Evolutionary conservation across 2,888 invertebrate species (phyloP), one percentile per base, ranked within the genome.

Genomic region (Fragum whitleyi): DNA sequence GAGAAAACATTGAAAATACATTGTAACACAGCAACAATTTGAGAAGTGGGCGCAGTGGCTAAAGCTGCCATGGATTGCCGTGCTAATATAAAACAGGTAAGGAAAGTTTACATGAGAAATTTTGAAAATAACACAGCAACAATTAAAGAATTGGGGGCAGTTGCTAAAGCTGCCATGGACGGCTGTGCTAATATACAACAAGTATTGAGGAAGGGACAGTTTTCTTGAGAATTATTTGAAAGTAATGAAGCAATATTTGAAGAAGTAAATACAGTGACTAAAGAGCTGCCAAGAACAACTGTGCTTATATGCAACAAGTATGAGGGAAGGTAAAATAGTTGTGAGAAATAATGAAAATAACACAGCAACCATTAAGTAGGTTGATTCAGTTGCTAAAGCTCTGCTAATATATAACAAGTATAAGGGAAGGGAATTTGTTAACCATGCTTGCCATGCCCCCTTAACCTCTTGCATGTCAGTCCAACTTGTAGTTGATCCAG

Each of bases 181-280:
- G 42, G 59, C n/a, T 72, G 72, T 57, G 42, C 21, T 9, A 72
- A 72, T 57, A 42, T 57, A 26, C 72, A 72, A 28, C 21, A 57
- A 42, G 72, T 72, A 39, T n/a, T n/a, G n/a, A n/a, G n/a, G n/a
- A n/a, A 2, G 9, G 36, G 21, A 14, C 14, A 28, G 9, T 55
- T 39, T n/a, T n/a, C n/a, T n/a, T n/a, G n/a, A n/a, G n/a, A n/a
- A n/a, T n/a, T n/a, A n/a, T n/a, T n/a, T n/a, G n/a, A n/a, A n/a
- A n/a, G n/a, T n/a, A n/a, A n/a, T n/a, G n/a, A n/a, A n/a, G n/a
- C n/a, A n/a, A n/a, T n/a, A n/a, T n/a, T n/a, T n/a, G n/a, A n/a
- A n/a, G n/a, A n/a, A n/a, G n/a, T n/a, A n/a, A n/a, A n/a, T n/a
- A n/a, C n/a, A n/a, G n/a, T n/a, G n/a, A n/a, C n/a, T n/a, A n/a